These are phyloP conservation scores for Euplexia lucipara DNA, from an alignment of 2,888 invertebrate species.

Conservation along the genomic window DNA sequence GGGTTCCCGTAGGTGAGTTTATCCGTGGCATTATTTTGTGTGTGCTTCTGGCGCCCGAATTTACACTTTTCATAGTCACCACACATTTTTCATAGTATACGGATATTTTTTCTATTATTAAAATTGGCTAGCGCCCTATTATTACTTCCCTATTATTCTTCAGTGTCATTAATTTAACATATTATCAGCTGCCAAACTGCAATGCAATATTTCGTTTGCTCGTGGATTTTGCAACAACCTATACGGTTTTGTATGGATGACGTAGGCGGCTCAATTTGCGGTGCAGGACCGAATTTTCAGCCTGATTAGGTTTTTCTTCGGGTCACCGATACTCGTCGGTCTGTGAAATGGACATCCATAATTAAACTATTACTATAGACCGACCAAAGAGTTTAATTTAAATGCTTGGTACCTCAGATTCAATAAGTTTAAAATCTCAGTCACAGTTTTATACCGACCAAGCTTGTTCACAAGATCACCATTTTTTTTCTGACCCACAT, in stretches of 20 bases:
- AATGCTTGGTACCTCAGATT: not conserved
- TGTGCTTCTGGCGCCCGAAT: no score
- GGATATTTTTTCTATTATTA: no score
- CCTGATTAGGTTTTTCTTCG: not conserved
- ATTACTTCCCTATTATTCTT: no score
- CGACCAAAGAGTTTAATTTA: not conserved
- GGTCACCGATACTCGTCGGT: not conserved
- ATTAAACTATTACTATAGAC: slow-evolving; percentile 9
- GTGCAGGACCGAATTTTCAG: slow-evolving; percentile 6
- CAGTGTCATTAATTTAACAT: no score
- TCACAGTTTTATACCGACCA: not conserved
- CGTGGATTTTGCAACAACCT: no score
- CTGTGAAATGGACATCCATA: not conserved
- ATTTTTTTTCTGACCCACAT: slow-evolving; percentile 2
- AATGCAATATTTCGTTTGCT: no score
- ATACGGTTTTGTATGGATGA: not conserved
- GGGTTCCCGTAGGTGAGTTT: no score
- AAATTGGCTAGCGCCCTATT: no score
- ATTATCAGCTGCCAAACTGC: no score
- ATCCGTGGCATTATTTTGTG: no score
- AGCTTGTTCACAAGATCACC: not conserved
- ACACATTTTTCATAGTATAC: no score
- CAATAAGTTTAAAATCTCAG: not conserved
- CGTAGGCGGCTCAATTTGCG: not conserved
- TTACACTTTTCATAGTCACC: no score